These are phyloP conservation scores for Etheostoma spectabile DNA, from an alignment of 2,113 vertebrate species.

Conservation along the genomic window DNA sequence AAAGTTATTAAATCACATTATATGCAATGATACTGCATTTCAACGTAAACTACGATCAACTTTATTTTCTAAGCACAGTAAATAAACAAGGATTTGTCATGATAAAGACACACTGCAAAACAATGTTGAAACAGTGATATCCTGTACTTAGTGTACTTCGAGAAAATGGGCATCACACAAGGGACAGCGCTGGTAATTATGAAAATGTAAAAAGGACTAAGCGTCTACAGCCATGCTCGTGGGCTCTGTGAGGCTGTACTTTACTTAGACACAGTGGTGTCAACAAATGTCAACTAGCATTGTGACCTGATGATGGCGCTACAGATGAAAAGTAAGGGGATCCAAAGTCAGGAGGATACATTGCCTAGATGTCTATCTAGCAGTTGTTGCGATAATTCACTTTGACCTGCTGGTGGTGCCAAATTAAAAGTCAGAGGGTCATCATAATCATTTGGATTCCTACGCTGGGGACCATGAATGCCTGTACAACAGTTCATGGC, in stretches of 20 bases:
- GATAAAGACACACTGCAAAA: background rate
- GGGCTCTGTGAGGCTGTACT: background rate
- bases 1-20: conserved; percentile 24
- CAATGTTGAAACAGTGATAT: background rate
- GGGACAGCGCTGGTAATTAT: background rate
- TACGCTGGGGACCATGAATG: background rate
- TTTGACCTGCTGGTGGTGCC: background rate
- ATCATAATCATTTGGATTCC: background rate
- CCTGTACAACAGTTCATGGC: background rate
- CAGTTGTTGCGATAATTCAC: background rate
- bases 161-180: background rate
- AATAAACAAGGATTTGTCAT: background rate
- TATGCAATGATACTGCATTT: conserved; percentile 9
- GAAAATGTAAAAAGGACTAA: background rate
- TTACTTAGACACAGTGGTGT: background rate
- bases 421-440: background rate
- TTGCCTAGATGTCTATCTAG: background rate
- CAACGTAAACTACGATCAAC: background rate
- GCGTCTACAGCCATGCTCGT: background rate
- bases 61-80: conserved; percentile 1
- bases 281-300: too few relatives aligned
- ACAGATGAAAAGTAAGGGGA: background rate
- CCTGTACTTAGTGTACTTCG: background rate
- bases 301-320: too few relatives aligned
- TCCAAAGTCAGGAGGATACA: background rate